Percentiles rank a stretch among this genome's conserved stretches.
Conservation (phyloP, 2,113 vertebrate species). For the Anser brachyrhynchus region DNA sequence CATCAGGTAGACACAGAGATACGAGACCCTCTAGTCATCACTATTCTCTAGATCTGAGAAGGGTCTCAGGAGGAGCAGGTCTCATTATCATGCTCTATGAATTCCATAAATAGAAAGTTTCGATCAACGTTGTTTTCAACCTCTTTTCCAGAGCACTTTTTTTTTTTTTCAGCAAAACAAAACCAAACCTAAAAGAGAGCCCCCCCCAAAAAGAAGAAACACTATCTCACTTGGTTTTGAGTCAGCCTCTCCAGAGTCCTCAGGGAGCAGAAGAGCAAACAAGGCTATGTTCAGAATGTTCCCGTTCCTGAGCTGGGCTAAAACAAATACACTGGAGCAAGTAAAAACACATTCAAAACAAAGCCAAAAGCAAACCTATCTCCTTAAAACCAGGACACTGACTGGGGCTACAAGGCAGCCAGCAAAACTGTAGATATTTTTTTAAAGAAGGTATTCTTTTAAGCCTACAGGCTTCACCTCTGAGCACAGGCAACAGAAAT, state of each 20-base stretch:
- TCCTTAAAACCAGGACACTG: not conserved
- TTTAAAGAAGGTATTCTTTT: not conserved
- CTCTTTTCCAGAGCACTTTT: not conserved
- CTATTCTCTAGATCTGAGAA: not conserved
- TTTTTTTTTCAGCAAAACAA: not conserved
- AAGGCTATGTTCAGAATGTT: constrained; percentile 46
- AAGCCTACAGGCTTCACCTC: not conserved
- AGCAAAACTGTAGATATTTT: not conserved
- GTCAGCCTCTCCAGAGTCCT: constrained; percentile 65
- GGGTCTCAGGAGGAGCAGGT: not conserved
- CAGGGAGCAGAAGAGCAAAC: constrained; percentile 52
- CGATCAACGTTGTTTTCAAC: fast-evolving
- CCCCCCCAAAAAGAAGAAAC: not conserved
- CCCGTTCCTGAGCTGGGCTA: not conserved
- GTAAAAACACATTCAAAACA: constrained; percentile 13
- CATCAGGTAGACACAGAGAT: fast-evolving
- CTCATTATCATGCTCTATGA: not conserved
- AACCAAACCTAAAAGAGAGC: not conserved
- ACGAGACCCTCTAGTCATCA: not conserved
- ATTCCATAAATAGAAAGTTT: not conserved
- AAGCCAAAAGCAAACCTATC: not conserved
- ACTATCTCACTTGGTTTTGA: constrained; percentile 72
- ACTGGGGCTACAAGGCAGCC: not conserved
- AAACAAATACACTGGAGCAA: constrained; percentile 38
- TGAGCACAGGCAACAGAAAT: not conserved